phyloP scores from a whole-genome alignment of 2,113 vertebrate genomes.

The Mandrillus leucophaeus region DNA sequence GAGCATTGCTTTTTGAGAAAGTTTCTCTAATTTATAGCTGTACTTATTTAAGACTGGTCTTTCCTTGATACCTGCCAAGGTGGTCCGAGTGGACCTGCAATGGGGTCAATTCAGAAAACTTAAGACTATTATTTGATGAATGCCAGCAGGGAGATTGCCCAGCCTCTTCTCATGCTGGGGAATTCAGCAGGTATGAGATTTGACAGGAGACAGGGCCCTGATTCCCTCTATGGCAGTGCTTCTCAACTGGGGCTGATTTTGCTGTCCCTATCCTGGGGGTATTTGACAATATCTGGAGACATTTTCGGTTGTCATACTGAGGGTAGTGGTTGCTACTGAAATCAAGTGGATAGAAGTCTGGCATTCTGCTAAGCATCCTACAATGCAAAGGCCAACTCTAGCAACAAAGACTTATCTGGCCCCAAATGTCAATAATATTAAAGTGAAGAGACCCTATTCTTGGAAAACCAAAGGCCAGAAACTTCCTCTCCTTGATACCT shows the following conservation, averaged over 20 bases:
- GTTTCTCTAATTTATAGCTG: background rate
- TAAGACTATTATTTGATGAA: background rate
- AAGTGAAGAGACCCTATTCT: background rate
- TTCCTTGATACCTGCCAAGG: background rate
- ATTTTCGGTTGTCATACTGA: background rate
- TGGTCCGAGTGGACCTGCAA: background rate
- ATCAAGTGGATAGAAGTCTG: background rate
- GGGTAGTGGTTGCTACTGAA: background rate
- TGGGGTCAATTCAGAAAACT: background rate
- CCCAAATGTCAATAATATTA: background rate
- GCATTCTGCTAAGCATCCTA: background rate
- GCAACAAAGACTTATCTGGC: background rate
- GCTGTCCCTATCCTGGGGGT: background rate
- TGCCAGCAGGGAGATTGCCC: background rate
- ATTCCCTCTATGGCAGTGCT: background rate
- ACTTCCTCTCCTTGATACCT: background rate
- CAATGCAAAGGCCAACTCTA: background rate
- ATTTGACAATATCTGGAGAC: background rate
- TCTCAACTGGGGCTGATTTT: background rate
- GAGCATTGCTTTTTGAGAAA: background rate
- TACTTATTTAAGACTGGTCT: background rate
- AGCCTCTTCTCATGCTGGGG: too few relatives aligned
- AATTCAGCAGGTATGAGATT: background rate
- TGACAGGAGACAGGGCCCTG: background rate
- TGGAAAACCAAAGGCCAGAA: background rate